Conservation (phyloP, 2,113 vertebrate genomes). For the Tenrec ecaudatus region DNA sequence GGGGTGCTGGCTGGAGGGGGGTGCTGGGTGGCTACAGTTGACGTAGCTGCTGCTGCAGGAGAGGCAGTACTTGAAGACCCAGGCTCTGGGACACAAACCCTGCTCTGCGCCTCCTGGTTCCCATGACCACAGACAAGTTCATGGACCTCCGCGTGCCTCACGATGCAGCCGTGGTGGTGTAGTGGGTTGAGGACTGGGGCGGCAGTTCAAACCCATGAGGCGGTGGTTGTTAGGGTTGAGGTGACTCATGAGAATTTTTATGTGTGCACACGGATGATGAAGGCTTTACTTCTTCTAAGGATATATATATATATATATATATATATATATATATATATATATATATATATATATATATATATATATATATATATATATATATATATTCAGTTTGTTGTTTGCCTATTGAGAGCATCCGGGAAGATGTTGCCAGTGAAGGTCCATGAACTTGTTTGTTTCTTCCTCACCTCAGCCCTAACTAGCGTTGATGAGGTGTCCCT, state of each 20-base stretch:
- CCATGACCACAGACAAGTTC: neutral
- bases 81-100: neutral
- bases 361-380: neutral
- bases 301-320: neutral
- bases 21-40: neutral
- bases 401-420: neutral
- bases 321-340: neutral
- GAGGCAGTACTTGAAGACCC: neutral
- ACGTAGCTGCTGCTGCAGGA: neutral
- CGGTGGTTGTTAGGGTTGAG: fast-evolving
- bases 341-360: neutral
- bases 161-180: no score
- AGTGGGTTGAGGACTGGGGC: no score
- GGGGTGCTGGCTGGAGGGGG: neutral
- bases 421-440: neutral
- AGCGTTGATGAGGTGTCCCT: neutral
- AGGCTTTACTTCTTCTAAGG: neutral
- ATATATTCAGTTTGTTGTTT: neutral
- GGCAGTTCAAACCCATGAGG: no score
- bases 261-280: no score
- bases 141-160: neutral
- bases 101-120: neutral
- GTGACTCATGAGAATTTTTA: no score
- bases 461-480: neutral
- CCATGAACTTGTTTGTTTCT: neutral